Percentiles rank a stretch among this genome's conserved stretches.
phyloP scores from a whole-genome alignment of 2,797 vertebrate species.

The Amphiprion clarkii region DNA sequence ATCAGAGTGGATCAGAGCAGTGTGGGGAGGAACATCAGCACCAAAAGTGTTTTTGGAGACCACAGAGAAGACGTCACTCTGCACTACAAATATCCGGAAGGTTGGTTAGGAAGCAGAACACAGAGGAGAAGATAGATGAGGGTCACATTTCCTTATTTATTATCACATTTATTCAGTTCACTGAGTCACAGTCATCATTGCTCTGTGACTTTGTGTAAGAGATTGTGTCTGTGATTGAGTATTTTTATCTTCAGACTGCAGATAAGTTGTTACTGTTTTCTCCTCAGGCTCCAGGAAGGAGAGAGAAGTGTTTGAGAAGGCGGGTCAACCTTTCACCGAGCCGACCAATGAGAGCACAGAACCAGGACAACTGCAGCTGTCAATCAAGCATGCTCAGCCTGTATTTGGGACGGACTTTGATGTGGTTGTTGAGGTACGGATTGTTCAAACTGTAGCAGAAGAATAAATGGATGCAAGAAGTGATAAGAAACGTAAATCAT shows the following conservation, averaged over 20 bases:
- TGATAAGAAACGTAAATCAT: too few species aligned
- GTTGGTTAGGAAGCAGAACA: slow-evolving; percentile 68
- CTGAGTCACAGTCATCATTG: too few species aligned
- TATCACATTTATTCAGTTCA: too few species aligned
- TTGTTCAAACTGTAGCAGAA: neutral
- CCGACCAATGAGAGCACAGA: neutral
- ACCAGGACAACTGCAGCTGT: slow-evolving; percentile 70
- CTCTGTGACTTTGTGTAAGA: too few species aligned
- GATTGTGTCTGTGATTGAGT: neutral
- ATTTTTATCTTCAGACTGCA: neutral
- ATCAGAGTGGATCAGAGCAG: slow-evolving; percentile 43
- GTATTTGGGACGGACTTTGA: slow-evolving; percentile 87
- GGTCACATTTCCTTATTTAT: too few species aligned
- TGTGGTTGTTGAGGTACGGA: slow-evolving; percentile 81
- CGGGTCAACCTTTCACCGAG: slow-evolving; percentile 59
- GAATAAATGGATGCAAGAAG: too few species aligned
- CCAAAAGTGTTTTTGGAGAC: slow-evolving; percentile 90
- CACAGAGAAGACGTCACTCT: slow-evolving; percentile 90
- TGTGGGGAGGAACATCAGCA: slow-evolving; percentile 92
- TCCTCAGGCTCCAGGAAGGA: slow-evolving; percentile 84
- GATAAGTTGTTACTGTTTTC: neutral
- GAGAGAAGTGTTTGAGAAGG: slow-evolving; percentile 82
- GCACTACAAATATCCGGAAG: slow-evolving; percentile 94
- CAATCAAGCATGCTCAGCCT: slow-evolving; percentile 77
- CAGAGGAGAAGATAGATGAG: neutral